phyloP scores from a whole-genome alignment of 2,888 invertebrate genomes.

The Galerucella calmariensis region DNA sequence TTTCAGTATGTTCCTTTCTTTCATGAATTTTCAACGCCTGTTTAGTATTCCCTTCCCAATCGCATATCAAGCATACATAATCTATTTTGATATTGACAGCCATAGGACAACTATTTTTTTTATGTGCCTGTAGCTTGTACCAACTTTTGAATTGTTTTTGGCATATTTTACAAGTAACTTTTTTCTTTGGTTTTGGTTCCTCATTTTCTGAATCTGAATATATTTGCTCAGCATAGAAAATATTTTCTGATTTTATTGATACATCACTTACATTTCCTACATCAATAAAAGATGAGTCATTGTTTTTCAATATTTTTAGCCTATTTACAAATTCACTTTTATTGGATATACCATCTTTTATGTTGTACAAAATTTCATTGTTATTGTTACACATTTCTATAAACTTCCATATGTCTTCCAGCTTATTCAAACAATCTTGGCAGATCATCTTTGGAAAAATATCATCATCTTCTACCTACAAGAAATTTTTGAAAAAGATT shows the following conservation, averaged over 20 bases:
- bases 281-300: neutral
- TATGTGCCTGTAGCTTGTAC: conserved; percentile 15
- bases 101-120: conserved; percentile 17
- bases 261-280: conserved; percentile 21
- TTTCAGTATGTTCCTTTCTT: conserved; percentile 30
- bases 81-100: neutral
- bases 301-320: neutral
- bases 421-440: conserved; percentile 29
- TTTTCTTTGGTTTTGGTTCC: conserved; percentile 13
- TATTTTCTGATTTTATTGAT: conserved; percentile 26
- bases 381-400: conserved; percentile 37
- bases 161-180: conserved; percentile 24
- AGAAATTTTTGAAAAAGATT: neutral
- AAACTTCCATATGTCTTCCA: conserved; percentile 35
- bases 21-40: conserved; percentile 30
- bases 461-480: conserved; percentile 39
- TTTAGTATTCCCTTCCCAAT: conserved; percentile 32
- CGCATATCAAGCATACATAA: conserved; percentile 31
- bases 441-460: conserved; percentile 39
- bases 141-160: conserved; percentile 9
- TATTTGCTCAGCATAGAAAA: conserved; percentile 11
- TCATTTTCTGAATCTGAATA: conserved; percentile 22
- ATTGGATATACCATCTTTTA: conserved; percentile 15
- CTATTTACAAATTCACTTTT: conserved; percentile 13
- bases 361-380: conserved; percentile 25